These are phyloP conservation scores for Pedionomus torquatus DNA, from an alignment of 2,113 vertebrate species.

Conservation along the genomic window DNA sequence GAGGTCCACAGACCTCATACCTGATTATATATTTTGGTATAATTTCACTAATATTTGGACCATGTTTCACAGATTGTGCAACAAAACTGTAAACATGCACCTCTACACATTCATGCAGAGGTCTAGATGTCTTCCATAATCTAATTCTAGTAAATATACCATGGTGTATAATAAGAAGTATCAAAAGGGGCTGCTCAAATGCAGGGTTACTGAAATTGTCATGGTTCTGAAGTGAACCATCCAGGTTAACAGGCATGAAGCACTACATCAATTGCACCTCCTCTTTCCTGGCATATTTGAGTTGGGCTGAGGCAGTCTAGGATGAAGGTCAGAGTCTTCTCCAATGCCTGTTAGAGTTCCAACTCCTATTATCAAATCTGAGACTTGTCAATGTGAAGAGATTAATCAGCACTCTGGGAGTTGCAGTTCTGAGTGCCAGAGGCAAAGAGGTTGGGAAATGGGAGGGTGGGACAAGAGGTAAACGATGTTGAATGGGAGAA, in stretches of 20 bases:
- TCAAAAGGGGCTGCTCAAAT: not conserved
- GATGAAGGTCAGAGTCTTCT: constrained; percentile 24
- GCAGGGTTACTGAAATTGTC: not conserved
- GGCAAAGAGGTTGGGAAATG: constrained; percentile 13
- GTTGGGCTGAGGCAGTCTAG: not conserved
- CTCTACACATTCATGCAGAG: not conserved
- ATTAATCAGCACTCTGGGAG: constrained; percentile 5
- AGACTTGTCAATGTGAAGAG: not conserved
- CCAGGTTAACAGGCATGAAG: not conserved
- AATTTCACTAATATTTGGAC: not conserved
- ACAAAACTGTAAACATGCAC: not conserved
- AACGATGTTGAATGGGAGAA: not conserved
- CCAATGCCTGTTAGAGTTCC: not conserved
- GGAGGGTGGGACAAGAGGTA: not conserved
- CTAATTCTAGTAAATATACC: not conserved
- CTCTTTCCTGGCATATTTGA: not conserved
- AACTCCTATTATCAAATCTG: not conserved
- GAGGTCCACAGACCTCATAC: not conserved
- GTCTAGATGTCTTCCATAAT: not conserved
- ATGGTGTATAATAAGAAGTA: not conserved
- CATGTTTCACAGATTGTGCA: not conserved
- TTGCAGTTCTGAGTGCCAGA: not conserved
- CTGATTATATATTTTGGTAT: not conserved
- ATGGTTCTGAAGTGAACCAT: not conserved
- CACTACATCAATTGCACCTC: not conserved